Evolutionary conservation across 2,797 vertebrate genomes (phyloP).

Genomic region (Zenarchopterus dispar): DNA sequence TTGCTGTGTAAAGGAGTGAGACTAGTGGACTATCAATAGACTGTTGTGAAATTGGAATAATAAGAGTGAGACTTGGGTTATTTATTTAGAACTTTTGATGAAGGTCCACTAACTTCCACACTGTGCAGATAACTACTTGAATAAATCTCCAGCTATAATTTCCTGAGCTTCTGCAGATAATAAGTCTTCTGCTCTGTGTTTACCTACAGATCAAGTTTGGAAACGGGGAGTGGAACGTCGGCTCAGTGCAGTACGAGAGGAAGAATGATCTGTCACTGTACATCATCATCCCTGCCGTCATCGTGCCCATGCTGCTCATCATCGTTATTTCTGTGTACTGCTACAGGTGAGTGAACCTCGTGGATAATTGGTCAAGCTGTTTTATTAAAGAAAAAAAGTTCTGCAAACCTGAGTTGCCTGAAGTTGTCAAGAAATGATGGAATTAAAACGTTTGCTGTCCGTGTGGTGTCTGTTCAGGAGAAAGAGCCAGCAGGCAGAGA

Average conservation of each 20-base stretch:
- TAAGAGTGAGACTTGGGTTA: conserved; percentile 9
- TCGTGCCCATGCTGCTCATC: conserved; percentile 93
- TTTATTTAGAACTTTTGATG: not conserved
- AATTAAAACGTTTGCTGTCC: not conserved
- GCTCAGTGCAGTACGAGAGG: conserved; percentile 89
- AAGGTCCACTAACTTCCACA: too few relatives aligned
- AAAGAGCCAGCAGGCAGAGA: conserved; percentile 95
- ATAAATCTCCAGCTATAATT: conserved; percentile 27
- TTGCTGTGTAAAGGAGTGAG: conserved; percentile 34
- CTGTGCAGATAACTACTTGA: conserved; percentile 12
- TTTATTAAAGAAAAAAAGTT: not conserved
- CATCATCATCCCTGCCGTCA: conserved; percentile 93
- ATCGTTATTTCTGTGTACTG: conserved; percentile 91
- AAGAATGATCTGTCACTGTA: conserved; percentile 87
- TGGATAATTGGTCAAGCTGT: not conserved
- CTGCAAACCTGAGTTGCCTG: not conserved
- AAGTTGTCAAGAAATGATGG: not conserved
- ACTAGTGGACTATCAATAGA: conserved; percentile 25
- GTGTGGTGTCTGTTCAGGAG: conserved; percentile 79
- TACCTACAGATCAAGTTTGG: conserved; percentile 92
- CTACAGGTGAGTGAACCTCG: conserved; percentile 87
- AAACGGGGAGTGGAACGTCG: conserved; percentile 91
- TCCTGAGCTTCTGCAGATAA: conserved; percentile 24
- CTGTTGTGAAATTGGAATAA: conserved; percentile 14
- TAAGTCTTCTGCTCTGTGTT: conserved; percentile 27